phyloP scores from a whole-genome alignment of 2,113 vertebrate species.

The Salvelinus alpinus region DNA sequence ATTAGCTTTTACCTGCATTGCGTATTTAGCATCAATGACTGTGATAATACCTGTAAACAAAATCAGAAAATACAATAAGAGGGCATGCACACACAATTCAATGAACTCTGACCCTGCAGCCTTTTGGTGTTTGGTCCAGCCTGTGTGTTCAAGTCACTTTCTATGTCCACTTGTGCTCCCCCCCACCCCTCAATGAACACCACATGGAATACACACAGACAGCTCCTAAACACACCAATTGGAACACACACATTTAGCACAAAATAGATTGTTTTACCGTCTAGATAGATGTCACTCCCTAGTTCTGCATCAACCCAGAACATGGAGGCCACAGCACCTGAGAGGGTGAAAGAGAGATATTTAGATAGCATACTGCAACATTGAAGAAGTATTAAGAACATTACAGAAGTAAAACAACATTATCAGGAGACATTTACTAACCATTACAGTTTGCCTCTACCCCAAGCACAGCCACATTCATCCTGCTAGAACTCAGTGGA shows the following conservation, averaged over 20 bases:
- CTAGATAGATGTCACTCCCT: constrained; percentile 95
- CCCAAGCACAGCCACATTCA: not conserved
- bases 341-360: constrained; percentile 24
- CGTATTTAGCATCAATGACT: constrained; percentile 93
- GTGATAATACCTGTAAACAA: constrained; percentile 84
- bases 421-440: not conserved
- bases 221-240: not conserved
- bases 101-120: not conserved
- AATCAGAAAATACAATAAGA: not conserved
- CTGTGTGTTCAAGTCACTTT: constrained; percentile 31
- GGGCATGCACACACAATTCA: not conserved
- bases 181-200: not conserved
- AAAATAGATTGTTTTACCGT: constrained; percentile 78
- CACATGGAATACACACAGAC: not conserved
- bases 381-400: not conserved
- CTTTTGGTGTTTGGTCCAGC: constrained; percentile 38
- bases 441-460: not conserved
- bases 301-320: constrained; percentile 98
- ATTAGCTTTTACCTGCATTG: constrained; percentile 78
- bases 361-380: not conserved
- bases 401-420: not conserved
- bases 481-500: constrained; percentile 16
- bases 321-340: constrained; percentile 95
- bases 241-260: not conserved
- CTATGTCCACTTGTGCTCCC: constrained; percentile 1